Evolutionary conservation across 2,888 invertebrate genomes (phyloP).

Genomic region (Lasius fuliginosus): DNA sequence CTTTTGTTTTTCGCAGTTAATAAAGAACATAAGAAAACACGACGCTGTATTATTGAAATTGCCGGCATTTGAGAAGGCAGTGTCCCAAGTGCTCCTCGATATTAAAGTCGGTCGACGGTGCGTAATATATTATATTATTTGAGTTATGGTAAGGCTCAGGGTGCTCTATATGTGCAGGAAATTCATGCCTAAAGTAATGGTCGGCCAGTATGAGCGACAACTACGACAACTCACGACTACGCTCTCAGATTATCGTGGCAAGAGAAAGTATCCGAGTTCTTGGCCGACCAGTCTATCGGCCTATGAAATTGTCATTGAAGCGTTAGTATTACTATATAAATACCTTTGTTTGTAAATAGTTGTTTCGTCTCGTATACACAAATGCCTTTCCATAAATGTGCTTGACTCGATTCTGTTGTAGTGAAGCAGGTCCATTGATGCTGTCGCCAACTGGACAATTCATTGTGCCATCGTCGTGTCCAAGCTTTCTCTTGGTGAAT

Average conservation of each 20-base stretch:
- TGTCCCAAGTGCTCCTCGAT: constrained; percentile 94
- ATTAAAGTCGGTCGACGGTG: constrained; percentile 95
- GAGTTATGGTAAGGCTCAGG: constrained; percentile 84
- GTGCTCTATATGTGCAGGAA: constrained; percentile 89
- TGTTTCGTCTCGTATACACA: neutral
- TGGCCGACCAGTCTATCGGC: constrained; percentile 92
- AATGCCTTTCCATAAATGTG: neutral
- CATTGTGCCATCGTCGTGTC: constrained; percentile 96
- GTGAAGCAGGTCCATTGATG: constrained; percentile 97
- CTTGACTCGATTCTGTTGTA: constrained; percentile 82
- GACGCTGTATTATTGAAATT: constrained; percentile 92
- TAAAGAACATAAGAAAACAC: constrained; percentile 93
- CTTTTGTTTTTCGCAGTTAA: constrained; percentile 88
- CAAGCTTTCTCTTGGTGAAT: constrained; percentile 93
- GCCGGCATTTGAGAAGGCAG: constrained; percentile 94
- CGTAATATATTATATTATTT: constrained; percentile 80
- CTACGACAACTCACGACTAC: constrained; percentile 94
- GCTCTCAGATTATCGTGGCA: constrained; percentile 91
- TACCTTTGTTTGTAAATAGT: constrained; percentile 27
- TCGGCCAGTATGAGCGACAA: constrained; percentile 94
- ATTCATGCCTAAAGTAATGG: constrained; percentile 96
- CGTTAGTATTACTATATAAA: constrained; percentile 88
- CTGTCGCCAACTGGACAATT: constrained; percentile 97
- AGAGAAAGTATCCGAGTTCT: constrained; percentile 89
- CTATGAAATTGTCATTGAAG: constrained; percentile 95